Percentiles rank a stretch among this genome's conserved stretches.
Evolutionary conservation across 2,113 vertebrate genomes (phyloP).

Genomic region (Dromaius novaehollandiae): DNA sequence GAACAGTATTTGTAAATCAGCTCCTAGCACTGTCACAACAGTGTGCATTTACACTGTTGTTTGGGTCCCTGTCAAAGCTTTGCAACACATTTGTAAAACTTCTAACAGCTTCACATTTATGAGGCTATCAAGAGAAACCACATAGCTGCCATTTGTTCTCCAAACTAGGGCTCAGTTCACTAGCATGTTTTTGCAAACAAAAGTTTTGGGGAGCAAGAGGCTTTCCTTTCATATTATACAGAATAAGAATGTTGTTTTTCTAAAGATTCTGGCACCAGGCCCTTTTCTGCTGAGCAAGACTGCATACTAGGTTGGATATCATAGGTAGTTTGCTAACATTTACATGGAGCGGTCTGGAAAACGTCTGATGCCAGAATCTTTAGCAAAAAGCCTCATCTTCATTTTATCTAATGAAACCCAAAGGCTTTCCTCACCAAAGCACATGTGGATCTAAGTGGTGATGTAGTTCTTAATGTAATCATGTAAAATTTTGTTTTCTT

Average conservation of each 20-base stretch:
- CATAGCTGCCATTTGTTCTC: background rate
- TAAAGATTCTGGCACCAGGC: background rate
- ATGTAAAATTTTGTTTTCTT: background rate
- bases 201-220: background rate
- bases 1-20: background rate
- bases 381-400: background rate
- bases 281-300: background rate
- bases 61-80: background rate
- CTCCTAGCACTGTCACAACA: background rate
- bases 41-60: background rate
- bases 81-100: background rate
- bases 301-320: accelerated
- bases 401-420: background rate
- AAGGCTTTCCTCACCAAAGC: background rate
- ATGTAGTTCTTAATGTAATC: background rate
- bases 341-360: background rate
- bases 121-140: background rate
- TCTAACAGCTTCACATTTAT: background rate
- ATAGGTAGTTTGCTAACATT: background rate
- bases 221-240: background rate
- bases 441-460: background rate
- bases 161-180: background rate
- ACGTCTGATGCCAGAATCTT: background rate
- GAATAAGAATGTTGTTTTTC: background rate
- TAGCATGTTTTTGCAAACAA: background rate